A percentile compares a stretch with the other conserved stretches of the same genome.
Conservation (phyloP, 2,113 vertebrate genomes). For the Gulo gulo region DNA sequence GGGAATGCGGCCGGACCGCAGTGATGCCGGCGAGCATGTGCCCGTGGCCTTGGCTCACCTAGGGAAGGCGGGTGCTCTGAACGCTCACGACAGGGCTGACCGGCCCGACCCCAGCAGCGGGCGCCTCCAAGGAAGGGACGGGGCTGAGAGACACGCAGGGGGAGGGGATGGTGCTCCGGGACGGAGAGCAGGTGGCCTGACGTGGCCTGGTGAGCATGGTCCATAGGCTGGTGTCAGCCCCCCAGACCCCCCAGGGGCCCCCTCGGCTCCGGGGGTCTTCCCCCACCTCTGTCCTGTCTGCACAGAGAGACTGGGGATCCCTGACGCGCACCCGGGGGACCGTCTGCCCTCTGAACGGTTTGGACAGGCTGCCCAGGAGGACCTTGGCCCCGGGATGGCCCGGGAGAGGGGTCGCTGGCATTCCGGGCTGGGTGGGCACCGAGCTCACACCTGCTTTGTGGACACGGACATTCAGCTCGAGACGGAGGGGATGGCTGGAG, state of each 20-base stretch:
- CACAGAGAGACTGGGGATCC: accelerated
- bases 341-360: background rate
- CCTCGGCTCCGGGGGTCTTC: background rate
- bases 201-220: accelerated
- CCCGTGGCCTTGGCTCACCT: background rate
- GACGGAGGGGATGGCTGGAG: accelerated
- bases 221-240: accelerated
- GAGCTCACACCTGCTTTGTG: accelerated
- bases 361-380: background rate
- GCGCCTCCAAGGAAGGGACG: background rate
- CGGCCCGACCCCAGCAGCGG: accelerated
- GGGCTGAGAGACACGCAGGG: accelerated
- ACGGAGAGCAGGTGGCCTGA: background rate
- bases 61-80: accelerated
- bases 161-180: background rate
- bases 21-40: accelerated
- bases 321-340: accelerated
- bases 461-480: accelerated
- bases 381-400: accelerated
- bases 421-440: background rate
- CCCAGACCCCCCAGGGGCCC: accelerated
- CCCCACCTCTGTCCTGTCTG: accelerated
- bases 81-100: accelerated
- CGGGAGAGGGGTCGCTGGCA: accelerated
- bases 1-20: accelerated